Evolutionary conservation across 2,113 vertebrate genomes (phyloP), one percentile per base, ranked within the genome.

Genomic region (Myanophis thanlyinensis): DNA sequence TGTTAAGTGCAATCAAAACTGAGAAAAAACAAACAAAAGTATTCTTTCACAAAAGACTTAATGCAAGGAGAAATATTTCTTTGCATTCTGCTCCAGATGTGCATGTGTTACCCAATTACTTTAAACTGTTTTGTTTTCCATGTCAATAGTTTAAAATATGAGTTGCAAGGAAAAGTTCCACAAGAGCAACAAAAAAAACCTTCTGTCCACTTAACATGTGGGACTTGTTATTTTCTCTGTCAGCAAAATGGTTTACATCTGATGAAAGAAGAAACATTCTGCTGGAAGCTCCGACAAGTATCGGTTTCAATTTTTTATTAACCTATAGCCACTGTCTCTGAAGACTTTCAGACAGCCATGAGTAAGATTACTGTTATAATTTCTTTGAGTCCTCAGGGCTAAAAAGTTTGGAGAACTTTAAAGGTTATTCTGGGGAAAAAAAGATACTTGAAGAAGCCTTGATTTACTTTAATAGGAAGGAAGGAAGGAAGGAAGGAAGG

Each of bases 281-380:
- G 92, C 93, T 95, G 91, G 93, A 95, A 97, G 94, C 94, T 92
- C 91, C 56, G 89, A 94, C 93, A 95, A 96, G 95, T 52, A 95
- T 94, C 92, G 91, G 62, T 94, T 96, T 97, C 96, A 96, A 94
- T 96, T 97, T 98, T 97, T 97, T 97, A 98, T 97, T 98, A 97
- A 97, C 96, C 97, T 95, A 92, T 90, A 97, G 94, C 30, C 85
- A 95, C 93, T 94, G 91, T 97, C 95, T 95, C 95, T 95, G 90
- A 87, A 94, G 96, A 96, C 94, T 93, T 93, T 67, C 62, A 96
- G 96, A 86, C 62, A 96, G 96, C 95, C 93, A 35, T 95, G 94
- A 95, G 94, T 96, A 95, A 97, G 95, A 97, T 97, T 95, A 95
- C 95, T 94, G 95, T 96, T 97, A 96, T 96, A 96, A 98, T 97